phyloP scores from a whole-genome alignment of 2,113 vertebrate genomes.

The Okapia johnstoni region DNA sequence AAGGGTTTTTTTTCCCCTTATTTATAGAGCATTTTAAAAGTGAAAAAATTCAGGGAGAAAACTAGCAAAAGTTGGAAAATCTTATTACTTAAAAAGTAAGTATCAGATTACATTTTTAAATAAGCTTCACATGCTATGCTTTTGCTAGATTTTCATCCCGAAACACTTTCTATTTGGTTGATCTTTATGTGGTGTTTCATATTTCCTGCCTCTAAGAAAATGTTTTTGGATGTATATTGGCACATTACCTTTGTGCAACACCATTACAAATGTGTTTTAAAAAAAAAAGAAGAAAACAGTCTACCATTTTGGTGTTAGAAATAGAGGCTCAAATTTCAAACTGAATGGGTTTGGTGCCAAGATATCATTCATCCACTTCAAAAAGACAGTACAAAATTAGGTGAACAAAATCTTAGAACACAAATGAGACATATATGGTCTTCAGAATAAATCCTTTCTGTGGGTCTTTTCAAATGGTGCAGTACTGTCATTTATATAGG shows the following conservation, averaged over 20 bases:
- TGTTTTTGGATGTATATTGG: background rate
- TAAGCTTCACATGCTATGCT: background rate
- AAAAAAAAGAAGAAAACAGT: background rate
- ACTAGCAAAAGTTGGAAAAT: background rate
- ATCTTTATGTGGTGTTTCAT: slow-evolving; percentile 57
- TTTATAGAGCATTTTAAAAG: background rate
- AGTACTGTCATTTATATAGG: background rate
- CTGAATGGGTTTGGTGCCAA: background rate
- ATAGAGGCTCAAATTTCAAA: slow-evolving; percentile 45
- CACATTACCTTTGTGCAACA: background rate
- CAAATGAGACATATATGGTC: background rate
- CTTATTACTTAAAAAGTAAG: background rate
- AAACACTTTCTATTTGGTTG: slow-evolving; percentile 23
- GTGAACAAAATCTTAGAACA: background rate
- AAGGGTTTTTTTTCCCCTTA: background rate
- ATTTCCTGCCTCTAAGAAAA: slow-evolving; percentile 50
- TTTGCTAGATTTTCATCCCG: slow-evolving; percentile 2
- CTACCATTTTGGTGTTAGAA: slow-evolving; percentile 48
- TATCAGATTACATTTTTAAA: background rate
- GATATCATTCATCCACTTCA: slow-evolving; percentile 54
- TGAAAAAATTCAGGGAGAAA: background rate
- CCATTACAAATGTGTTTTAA: background rate
- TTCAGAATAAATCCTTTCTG: background rate
- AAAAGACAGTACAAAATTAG: slow-evolving; percentile 45
- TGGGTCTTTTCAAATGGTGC: background rate